phyloP scores from a whole-genome alignment of 2,888 invertebrate species.

The Lithophane leautieri region DNA sequence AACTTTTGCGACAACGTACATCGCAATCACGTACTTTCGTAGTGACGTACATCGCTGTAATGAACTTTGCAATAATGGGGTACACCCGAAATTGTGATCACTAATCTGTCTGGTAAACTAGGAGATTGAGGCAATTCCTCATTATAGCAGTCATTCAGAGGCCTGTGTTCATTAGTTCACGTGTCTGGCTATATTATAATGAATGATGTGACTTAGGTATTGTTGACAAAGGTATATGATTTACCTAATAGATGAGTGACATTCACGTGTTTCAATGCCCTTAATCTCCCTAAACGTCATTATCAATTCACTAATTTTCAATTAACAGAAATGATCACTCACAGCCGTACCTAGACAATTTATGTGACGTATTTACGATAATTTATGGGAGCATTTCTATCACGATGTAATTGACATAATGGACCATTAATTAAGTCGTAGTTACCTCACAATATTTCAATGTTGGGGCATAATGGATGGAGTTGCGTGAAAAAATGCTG shows the following conservation, averaged over 20 bases:
- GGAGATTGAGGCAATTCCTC: neutral
- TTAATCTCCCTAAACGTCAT: slow-evolving; percentile 20
- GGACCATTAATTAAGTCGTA: slow-evolving; percentile 61
- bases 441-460: slow-evolving; percentile 56
- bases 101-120: neutral
- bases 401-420: slow-evolving; percentile 56
- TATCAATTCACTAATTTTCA: slow-evolving; percentile 37
- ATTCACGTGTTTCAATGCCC: slow-evolving; percentile 34
- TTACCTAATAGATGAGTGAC: neutral
- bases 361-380: slow-evolving; percentile 43
- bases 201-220: neutral
- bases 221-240: neutral
- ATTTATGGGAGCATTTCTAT: slow-evolving; percentile 46
- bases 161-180: neutral
- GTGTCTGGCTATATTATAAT: neutral
- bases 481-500: slow-evolving; percentile 64
- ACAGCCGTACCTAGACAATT: slow-evolving; percentile 37
- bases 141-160: neutral
- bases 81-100: neutral
- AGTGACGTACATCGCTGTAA: no score
- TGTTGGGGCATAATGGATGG: slow-evolving; percentile 60
- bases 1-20: no score
- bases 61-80: no score
- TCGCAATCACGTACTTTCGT: no score
- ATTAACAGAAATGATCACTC: slow-evolving; percentile 48